These are phyloP conservation scores for Epinephelus awoara DNA, from an alignment of 2,797 vertebrate species.

Conservation along the genomic window DNA sequence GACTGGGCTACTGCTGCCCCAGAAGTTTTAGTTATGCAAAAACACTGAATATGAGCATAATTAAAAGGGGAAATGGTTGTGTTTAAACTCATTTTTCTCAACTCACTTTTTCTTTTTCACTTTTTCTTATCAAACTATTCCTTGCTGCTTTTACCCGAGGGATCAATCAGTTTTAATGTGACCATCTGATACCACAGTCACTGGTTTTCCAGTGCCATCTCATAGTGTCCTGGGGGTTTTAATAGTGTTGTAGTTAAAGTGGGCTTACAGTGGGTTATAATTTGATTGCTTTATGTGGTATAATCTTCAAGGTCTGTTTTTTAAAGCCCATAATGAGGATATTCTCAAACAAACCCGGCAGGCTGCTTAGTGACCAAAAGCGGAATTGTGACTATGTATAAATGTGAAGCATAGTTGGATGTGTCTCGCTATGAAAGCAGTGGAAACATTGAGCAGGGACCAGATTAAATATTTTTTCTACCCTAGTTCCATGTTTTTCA, in stretches of 20 bases:
- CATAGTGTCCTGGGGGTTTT: background rate
- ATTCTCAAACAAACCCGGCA: slow-evolving; percentile 10
- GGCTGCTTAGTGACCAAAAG: background rate
- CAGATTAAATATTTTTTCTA: background rate
- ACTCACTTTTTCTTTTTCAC: background rate
- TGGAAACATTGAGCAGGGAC: background rate
- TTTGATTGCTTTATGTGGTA: background rate
- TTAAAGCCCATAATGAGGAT: background rate
- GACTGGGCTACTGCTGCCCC: too few relatives aligned
- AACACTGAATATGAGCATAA: background rate
- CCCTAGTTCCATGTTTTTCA: background rate
- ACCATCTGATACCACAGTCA: background rate
- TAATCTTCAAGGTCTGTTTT: background rate
- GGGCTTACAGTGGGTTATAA: background rate
- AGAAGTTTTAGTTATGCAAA: background rate
- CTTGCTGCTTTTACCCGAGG: background rate
- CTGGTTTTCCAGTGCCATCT: background rate
- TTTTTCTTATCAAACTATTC: background rate
- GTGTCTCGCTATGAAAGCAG: background rate
- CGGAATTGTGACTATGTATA: background rate
- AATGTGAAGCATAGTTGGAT: background rate
- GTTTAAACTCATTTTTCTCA: background rate
- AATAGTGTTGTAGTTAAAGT: background rate
- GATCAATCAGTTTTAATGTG: slow-evolving; percentile 1
- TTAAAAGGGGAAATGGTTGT: background rate